Percentiles rank a stretch among this genome's conserved stretches.
These are phyloP conservation scores for Malurus cyaneus DNA, from an alignment of 2,113 vertebrate genomes.

Conservation along the genomic window DNA sequence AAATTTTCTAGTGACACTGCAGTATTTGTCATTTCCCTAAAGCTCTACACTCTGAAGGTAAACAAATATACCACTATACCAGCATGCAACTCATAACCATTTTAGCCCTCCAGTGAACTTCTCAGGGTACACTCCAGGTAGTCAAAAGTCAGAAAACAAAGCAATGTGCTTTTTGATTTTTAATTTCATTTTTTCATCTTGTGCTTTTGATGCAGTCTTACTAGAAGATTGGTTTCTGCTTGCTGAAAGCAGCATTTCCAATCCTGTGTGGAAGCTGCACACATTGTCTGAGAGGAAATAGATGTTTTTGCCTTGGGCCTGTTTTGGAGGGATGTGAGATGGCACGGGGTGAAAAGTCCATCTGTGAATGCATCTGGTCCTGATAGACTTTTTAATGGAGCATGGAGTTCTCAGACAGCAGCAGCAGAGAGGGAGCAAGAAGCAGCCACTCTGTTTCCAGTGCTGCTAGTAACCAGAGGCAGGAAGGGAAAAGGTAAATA, in stretches of 20 bases:
- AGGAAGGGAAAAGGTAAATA: neutral
- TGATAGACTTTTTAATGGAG: neutral
- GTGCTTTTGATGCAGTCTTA: neutral
- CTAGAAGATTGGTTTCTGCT: neutral
- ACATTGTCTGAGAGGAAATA: neutral
- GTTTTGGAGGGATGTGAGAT: neutral
- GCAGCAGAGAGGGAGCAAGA: neutral
- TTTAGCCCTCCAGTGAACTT: neutral
- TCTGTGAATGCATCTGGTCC: neutral
- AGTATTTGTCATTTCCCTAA: neutral
- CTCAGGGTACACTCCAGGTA: neutral
- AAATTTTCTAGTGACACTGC: neutral
- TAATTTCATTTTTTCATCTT: neutral
- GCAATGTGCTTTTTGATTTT: neutral
- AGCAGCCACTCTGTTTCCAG: neutral
- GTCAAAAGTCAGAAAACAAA: neutral
- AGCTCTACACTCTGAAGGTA: neutral
- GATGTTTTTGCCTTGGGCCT: neutral
- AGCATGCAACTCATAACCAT: neutral
- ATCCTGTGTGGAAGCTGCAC: neutral
- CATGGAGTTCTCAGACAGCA: neutral
- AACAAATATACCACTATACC: neutral
- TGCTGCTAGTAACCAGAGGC: neutral
- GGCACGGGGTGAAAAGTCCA: rapidly evolving
- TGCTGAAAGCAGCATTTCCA: neutral